Evolutionary conservation across 2,888 invertebrate species (phyloP).

Genomic region (Eueremaeus valkanovi): DNA sequence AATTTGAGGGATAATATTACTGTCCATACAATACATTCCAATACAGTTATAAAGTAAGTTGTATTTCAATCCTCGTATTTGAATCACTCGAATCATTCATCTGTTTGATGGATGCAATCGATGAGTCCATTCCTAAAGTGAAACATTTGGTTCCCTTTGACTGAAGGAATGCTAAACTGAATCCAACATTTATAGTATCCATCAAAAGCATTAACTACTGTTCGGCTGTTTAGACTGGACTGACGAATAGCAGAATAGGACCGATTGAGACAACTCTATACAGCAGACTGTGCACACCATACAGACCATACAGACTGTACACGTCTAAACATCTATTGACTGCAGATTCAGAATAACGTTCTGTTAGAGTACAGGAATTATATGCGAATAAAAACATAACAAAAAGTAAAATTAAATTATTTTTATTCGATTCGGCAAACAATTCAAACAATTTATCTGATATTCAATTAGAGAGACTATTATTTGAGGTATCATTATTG

Average conservation of each 20-base stretch:
- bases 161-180: not conserved
- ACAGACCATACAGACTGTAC: too few species aligned
- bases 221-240: not conserved
- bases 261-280: not conserved
- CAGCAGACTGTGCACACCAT: not conserved
- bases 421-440: not conserved
- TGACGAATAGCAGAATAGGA: too few species aligned
- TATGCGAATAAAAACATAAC: not conserved
- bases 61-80: not conserved
- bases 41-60: not conserved
- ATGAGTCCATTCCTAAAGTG: not conserved
- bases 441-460: slow-evolving; percentile 5
- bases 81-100: too few species aligned
- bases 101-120: not conserved
- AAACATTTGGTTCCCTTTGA: not conserved
- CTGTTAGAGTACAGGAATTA: not conserved
- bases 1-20: slow-evolving; percentile 35
- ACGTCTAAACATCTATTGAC: too few species aligned
- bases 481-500: not conserved
- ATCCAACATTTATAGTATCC: slow-evolving; percentile 4
- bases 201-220: not conserved
- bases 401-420: not conserved
- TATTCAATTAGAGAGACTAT: slow-evolving; percentile 21
- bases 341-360: not conserved
- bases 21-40: not conserved